phyloP scores from a whole-genome alignment of 2,888 invertebrate species.

The Ectobius pallidus region DNA sequence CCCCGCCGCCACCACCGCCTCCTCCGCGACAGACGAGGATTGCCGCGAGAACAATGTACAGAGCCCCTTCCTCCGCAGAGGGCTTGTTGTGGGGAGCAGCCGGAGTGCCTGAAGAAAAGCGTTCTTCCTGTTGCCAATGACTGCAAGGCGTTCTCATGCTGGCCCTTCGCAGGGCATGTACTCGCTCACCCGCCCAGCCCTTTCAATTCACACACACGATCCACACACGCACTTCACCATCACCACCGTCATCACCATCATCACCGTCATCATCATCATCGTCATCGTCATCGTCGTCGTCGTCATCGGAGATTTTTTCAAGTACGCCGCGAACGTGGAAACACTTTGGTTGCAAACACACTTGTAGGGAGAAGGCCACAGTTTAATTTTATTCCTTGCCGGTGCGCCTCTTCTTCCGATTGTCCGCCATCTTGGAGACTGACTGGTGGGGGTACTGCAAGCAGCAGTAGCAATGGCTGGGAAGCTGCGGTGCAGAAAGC shows the following conservation, averaged over 20 bases:
- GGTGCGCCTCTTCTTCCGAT: conserved; percentile 21
- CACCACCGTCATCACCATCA: not conserved
- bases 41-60: conserved; percentile 1
- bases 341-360: not conserved
- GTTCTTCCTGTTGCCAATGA: conserved; percentile 62
- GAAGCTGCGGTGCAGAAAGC: conserved; percentile 8
- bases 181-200: conserved; percentile 9
- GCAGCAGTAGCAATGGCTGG: conserved; percentile 24
- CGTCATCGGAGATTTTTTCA: conserved; percentile 26
- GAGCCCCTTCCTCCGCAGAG: conserved; percentile 20
- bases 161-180: conserved; percentile 38
- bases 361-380: conserved; percentile 24
- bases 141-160: conserved; percentile 36
- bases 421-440: conserved; percentile 37
- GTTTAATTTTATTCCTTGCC: conserved; percentile 7
- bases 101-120: conserved; percentile 57
- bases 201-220: not conserved
- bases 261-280: conserved; percentile 11
- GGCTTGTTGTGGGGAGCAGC: not conserved
- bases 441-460: conserved; percentile 1
- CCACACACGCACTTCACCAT: not conserved
- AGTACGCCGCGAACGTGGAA: conserved; percentile 5
- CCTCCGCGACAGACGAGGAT: not conserved
- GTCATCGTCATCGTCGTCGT: conserved; percentile 26
- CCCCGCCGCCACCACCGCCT: conserved; percentile 19